Percentiles rank a stretch among this genome's conserved stretches.
Conservation (phyloP, 2,113 vertebrate species). For the mouse (Mus musculus) region DNA sequence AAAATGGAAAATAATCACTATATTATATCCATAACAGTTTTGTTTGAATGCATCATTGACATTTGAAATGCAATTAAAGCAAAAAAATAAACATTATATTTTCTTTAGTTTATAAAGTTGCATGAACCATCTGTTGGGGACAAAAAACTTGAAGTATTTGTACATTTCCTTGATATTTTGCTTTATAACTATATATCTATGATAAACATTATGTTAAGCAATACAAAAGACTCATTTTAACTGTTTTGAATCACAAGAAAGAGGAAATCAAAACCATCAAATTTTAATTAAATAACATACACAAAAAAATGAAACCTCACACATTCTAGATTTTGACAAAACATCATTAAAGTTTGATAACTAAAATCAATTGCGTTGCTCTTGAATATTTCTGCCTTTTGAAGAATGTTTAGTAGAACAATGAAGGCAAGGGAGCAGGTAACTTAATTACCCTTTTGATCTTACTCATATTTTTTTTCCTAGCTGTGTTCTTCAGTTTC, state of each 20-base stretch:
- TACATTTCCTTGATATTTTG: background rate
- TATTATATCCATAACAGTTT: background rate
- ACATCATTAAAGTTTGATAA: background rate
- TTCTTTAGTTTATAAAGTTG: background rate
- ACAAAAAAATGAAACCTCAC: background rate
- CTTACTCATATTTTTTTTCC: background rate
- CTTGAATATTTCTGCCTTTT: background rate
- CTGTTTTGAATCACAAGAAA: background rate
- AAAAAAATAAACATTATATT: background rate
- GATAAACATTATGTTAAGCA: background rate
- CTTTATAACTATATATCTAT: background rate
- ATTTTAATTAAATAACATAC: background rate
- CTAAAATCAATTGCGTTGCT: background rate
- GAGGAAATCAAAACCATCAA: background rate
- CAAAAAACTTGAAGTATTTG: background rate
- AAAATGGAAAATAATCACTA: background rate
- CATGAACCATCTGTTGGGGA: background rate
- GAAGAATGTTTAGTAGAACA: background rate
- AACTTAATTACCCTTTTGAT: background rate
- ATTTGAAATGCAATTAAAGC: background rate
- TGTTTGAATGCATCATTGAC: background rate
- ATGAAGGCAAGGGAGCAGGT: accelerated
- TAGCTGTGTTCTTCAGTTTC: constrained; percentile 26
- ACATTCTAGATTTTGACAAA: background rate
- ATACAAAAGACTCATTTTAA: background rate